Evolutionary conservation across 1,140 invertebrate genomes (phyloP).

Genomic region (honey bee (Apis mellifera)): Amel_HAv3.1 CM009931.2:24260001-24260500

Average conservation of each 20-base stretch:
- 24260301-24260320: slow-evolving; percentile 28
- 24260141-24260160: too few relatives aligned
- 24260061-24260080: neutral
- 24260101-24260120: neutral
- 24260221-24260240: neutral
- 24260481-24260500: slow-evolving; percentile 33
- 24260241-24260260: neutral
- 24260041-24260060: neutral
- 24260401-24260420: slow-evolving; percentile 52
- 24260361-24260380: slow-evolving; percentile 24
- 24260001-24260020: neutral
- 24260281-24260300: slow-evolving; percentile 10
- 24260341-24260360: slow-evolving; percentile 51
- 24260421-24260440: slow-evolving; percentile 63
- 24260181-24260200: neutral
- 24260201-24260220: neutral
- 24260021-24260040: neutral
- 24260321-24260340: slow-evolving; percentile 1
- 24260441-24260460: slow-evolving; percentile 46
- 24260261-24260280: neutral
- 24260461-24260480: slow-evolving; percentile 11
- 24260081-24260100: too few relatives aligned
- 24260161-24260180: too few relatives aligned
- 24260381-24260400: slow-evolving; percentile 45
- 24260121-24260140: neutral